phyloP scores from a whole-genome alignment of 2,888 invertebrate species.

The Orchestes rusci region DNA sequence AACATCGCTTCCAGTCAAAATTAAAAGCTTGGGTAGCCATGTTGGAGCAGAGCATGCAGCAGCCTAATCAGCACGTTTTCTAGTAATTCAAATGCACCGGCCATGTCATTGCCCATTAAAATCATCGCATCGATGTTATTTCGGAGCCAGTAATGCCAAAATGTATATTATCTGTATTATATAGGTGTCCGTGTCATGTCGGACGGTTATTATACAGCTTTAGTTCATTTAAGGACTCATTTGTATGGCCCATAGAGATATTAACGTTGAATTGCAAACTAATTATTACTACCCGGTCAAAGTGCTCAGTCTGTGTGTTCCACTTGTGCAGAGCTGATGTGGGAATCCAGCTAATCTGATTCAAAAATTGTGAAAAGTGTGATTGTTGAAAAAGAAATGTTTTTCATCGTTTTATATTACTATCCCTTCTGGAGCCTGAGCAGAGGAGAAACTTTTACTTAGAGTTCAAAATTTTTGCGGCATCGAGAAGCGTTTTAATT shows the following conservation, averaged over 20 bases:
- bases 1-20: no score
- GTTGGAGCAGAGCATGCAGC: conserved; percentile 34
- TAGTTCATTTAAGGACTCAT: conserved; percentile 28
- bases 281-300: not conserved
- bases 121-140: conserved; percentile 39
- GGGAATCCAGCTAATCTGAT: no score
- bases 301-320: no score
- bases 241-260: conserved; percentile 20
- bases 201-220: conserved; percentile 35
- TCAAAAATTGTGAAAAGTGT: no score
- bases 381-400: no score
- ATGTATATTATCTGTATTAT: conserved; percentile 34
- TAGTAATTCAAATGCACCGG: conserved; percentile 38
- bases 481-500: no score
- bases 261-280: conserved; percentile 18
- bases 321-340: no score
- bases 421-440: no score
- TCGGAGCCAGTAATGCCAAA: conserved; percentile 38
- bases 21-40: no score
- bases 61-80: conserved; percentile 44
- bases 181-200: conserved; percentile 35
- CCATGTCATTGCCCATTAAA: conserved; percentile 44
- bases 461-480: no score
- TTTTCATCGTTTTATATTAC: no score
- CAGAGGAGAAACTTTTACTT: no score